Percentiles rank a stretch among this genome's conserved stretches.
Evolutionary conservation across 2,113 vertebrate species (phyloP).

Genomic region (Lathamus discolor): DNA sequence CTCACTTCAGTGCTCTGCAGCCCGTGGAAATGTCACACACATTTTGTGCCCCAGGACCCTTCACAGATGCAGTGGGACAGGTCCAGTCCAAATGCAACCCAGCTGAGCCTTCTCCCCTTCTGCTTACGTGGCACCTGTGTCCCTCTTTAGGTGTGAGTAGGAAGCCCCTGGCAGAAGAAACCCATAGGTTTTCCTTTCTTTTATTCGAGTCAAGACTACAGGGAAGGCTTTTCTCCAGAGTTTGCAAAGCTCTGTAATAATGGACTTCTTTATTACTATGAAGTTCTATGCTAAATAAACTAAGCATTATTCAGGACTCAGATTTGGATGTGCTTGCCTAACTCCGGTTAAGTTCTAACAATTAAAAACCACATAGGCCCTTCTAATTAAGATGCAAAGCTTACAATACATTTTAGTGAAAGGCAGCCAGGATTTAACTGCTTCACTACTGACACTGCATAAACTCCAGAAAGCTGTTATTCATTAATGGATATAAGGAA

Average conservation of each 20-base stretch:
- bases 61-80: accelerated
- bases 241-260: not conserved
- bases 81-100: not conserved
- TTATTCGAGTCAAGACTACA: not conserved
- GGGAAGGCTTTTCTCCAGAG: not conserved
- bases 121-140: accelerated
- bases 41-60: not conserved
- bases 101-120: not conserved
- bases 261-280: not conserved
- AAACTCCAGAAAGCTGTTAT: slow-evolving; percentile 1
- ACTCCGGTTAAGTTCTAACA: not conserved
- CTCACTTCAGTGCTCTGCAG: not conserved
- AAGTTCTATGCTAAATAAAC: not conserved
- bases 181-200: not conserved
- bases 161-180: not conserved
- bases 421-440: not conserved
- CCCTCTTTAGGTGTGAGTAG: not conserved
- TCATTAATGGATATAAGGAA: not conserved
- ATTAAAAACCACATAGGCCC: not conserved
- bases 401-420: not conserved
- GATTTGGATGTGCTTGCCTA: not conserved
- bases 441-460: not conserved
- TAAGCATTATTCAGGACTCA: not conserved
- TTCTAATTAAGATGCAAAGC: not conserved
- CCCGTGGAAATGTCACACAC: accelerated